Evolutionary conservation across 2,797 vertebrate genomes (phyloP), one percentile per base, ranked within the genome.

Genomic region (Champsocephalus gunnari): DNA sequence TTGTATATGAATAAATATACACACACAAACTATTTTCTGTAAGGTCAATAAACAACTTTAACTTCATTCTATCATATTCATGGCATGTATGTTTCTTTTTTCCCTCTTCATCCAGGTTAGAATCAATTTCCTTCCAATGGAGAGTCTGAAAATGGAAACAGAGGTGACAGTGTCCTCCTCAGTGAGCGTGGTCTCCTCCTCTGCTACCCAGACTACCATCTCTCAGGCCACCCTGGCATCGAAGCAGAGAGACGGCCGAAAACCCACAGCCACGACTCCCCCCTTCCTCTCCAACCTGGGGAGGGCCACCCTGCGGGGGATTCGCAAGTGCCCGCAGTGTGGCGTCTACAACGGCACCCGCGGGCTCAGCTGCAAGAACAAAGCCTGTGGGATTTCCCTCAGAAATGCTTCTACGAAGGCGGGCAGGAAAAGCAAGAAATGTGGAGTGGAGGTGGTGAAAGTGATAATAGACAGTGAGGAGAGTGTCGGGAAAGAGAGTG

Each of bases 361-460:
- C 0, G 97, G 97, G 2, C 94, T 99, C 50, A 97, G 97, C 93
- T 99, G 97, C 94, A 99, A 99, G 92, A 99, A 99, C 94, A 96
- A 97, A 85, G 96, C 89, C 0, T 99, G 97, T 0, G 97, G 97
- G 1, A 90, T 96, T 0, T 94, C 97, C 14, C 97, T 99, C 84
- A 92, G 97, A 1, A 95, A 93, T 0, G 95, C 94, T 9, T 90
- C 94, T 11, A 89, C 95, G 0, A 89, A 88, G 2, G 77, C 28
- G 0, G 92, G 91, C 4, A 50, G 93, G 0, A 93, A 84, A 70
- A 88, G 93, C 58, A 96, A 92, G 73, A 94, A 81, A 32, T 90
- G 94, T 0, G 45, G 82, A 0, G 59, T 93, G 3, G 96, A 97
- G 49, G 97, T 95, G 53, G 96, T 98, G 81, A 95, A 91, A 8